These are phyloP conservation scores for Odontomyia ornata DNA, from an alignment of 2,888 invertebrate genomes.

Conservation along the genomic window DNA sequence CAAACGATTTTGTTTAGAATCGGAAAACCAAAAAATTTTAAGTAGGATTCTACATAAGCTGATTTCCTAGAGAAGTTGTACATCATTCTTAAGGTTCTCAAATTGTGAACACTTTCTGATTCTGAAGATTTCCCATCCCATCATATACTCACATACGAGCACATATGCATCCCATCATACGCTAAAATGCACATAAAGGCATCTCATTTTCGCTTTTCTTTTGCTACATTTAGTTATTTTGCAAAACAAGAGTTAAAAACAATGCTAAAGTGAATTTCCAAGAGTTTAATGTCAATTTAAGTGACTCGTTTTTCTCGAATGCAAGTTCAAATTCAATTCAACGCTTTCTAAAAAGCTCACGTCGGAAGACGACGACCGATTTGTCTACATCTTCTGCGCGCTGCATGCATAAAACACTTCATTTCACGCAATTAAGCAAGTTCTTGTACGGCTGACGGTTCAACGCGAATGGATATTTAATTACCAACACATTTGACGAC, in stretches of 20 bases:
- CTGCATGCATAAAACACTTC: constrained; percentile 31
- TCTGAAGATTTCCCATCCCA: too few species aligned
- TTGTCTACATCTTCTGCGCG: background rate
- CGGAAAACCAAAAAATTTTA: too few species aligned
- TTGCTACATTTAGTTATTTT: background rate
- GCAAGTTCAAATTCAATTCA: constrained; percentile 21
- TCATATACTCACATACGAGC: too few species aligned
- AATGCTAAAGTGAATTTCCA: constrained; percentile 21
- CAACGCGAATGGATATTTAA: constrained; percentile 37
- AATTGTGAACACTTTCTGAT: too few species aligned
- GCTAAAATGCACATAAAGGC: constrained; percentile 15
- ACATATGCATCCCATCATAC: background rate
- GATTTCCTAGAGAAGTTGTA: too few species aligned
- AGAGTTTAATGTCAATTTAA: constrained; percentile 31
- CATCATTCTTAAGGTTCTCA: too few species aligned
- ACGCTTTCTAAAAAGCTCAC: constrained; percentile 1
- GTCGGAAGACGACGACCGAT: background rate
- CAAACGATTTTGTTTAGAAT: too few species aligned
- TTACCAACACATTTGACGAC: constrained; percentile 15
- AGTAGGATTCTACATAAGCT: too few species aligned
- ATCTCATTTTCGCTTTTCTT: background rate
- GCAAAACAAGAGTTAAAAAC: background rate
- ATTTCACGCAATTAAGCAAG: constrained; percentile 36
- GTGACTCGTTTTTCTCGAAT: constrained; percentile 28
- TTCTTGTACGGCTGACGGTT: constrained; percentile 13